phyloP scores from a whole-genome alignment of 2,797 vertebrate genomes.

The Lithobates pipiens region DNA sequence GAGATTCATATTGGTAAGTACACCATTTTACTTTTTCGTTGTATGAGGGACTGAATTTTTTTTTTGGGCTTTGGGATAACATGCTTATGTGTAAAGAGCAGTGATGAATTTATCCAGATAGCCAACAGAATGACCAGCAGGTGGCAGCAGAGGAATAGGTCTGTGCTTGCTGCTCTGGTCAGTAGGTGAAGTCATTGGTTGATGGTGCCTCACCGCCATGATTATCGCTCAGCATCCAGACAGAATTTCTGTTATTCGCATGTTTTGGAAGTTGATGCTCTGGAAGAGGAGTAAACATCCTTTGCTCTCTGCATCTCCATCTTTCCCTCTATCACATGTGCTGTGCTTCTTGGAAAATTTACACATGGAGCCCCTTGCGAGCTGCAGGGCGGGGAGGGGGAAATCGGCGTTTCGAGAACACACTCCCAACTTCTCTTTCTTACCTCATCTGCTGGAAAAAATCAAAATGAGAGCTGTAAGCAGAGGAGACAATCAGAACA shows the following conservation, averaged over 20 bases:
- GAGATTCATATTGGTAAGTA: neutral
- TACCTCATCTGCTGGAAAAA: neutral
- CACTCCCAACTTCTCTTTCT: slow-evolving; percentile 23
- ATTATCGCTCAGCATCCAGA: neutral
- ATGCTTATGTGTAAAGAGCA: neutral
- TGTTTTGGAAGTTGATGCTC: neutral
- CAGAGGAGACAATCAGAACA: neutral
- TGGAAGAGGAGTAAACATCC: slow-evolving; percentile 7
- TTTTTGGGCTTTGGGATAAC: no score
- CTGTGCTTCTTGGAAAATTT: slow-evolving; percentile 54
- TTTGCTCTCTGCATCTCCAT: neutral
- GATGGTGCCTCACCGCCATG: neutral
- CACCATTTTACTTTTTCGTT: neutral
- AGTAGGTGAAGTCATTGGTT: neutral
- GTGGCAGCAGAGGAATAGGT: slow-evolving; percentile 14
- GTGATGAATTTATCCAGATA: slow-evolving; percentile 34
- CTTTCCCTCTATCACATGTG: slow-evolving; percentile 44
- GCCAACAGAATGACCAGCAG: slow-evolving; percentile 19
- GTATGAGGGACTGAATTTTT: neutral
- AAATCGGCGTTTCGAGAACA: slow-evolving; percentile 11
- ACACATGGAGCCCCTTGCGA: slow-evolving; percentile 47
- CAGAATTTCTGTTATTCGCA: neutral
- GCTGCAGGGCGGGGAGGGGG: neutral
- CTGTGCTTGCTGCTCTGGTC: neutral
- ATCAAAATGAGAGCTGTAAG: neutral